Base-by-base conservation (phyloP, 2,797 vertebrate genomes). In the Malurus leucopterus region DNA sequence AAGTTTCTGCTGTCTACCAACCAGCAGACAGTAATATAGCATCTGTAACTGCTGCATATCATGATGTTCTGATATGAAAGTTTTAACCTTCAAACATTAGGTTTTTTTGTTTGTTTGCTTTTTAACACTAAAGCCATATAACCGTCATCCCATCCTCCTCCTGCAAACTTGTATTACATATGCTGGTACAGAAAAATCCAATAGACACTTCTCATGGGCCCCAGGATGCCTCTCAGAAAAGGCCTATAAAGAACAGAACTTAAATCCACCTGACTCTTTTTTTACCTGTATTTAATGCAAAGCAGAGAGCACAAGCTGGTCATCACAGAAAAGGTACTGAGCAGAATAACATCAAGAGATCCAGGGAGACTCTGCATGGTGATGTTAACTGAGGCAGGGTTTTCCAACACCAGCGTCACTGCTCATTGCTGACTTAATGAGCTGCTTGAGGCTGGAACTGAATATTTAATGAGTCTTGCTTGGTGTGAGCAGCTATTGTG, bases 241-340 rank as follows among this genome's bases (percentile, higher is more conserved):
- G 95, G 91, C 81, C 92, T 73, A 16, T 57, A 80, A 81, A 89
- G 69, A 88, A 94, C 34, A 86, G 77, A 85, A 67, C 91, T 84
- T 40, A 62, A 80, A 43, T 78, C 61, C 64, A 88, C 80, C 64
- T 91, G 67, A 29, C 82, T 88, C 23, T 86, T 90, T 96, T 96
- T 96, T 98, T 99, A 99, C 99, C 99, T 99, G 99, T 98, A 99
- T 97, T 98, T 98, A 96, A 99, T 94, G 98, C 98, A 99, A 97
- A 99, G 98, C 93, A 99, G 97, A 90, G 99, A 99, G 97, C 99
- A 99, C 96, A 99, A 97, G 97, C 97, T 98, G 96, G 98, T 98
- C 99, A 99, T 99, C 98, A 97, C 97, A 96, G 95, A 96, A 97
- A 97, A 96, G 92, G 96, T 96, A 94, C 95, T 95, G 95, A 96